A percentile compares a stretch with the other conserved stretches of the same genome.
Conservation (phyloP, 2,113 vertebrate species). For the Hyaena hyaena region DNA sequence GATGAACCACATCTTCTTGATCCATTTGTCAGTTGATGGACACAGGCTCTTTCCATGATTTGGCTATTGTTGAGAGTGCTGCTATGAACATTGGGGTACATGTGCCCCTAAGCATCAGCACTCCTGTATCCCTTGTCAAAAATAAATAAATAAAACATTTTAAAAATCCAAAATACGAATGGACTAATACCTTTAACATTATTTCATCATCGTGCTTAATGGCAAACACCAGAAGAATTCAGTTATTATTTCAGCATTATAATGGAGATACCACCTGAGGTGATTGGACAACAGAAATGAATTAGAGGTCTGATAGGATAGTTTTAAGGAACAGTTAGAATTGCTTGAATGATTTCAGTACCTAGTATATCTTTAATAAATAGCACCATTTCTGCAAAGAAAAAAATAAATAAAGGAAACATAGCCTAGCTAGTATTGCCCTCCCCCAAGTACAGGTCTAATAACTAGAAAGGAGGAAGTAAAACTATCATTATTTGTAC, state of each 20-base stretch:
- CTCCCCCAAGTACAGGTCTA: background rate
- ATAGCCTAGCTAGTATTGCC: background rate
- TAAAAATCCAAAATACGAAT: background rate
- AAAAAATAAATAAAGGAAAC: background rate
- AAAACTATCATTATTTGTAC: background rate
- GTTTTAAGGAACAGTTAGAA: background rate
- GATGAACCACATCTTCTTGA: no score
- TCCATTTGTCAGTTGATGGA: no score
- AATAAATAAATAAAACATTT: no score
- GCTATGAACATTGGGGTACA: no score
- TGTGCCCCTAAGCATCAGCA: no score
- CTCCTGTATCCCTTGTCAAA: no score
- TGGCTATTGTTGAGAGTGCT: no score
- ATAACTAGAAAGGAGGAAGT: background rate
- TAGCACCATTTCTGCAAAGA: background rate
- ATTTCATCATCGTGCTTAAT: background rate
- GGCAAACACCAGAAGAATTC: background rate
- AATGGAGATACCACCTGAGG: background rate
- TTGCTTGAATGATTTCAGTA: background rate
- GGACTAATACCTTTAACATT: background rate
- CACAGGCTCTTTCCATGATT: no score
- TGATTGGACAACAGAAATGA: background rate
- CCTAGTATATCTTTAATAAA: background rate
- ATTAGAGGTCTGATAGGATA: background rate
- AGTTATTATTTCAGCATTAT: constrained; percentile 36